phyloP scores from a whole-genome alignment of 2,888 invertebrate genomes.

The Dolomedes plantarius region DNA sequence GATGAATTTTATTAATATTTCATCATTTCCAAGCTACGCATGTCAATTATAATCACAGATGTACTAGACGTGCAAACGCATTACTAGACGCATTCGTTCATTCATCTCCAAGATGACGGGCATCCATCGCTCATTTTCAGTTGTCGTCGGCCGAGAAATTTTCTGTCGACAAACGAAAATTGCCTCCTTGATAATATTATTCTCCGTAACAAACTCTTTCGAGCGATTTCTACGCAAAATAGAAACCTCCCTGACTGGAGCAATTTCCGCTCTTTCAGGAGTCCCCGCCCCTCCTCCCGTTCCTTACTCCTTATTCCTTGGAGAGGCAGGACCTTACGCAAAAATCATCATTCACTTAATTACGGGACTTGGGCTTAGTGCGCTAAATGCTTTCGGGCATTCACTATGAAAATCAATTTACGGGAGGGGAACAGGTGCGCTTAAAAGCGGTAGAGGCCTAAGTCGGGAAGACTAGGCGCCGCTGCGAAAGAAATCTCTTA shows the following conservation, averaged over 20 bases:
- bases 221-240: slow-evolving; percentile 44
- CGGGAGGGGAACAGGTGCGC: slow-evolving; percentile 26
- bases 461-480: background rate
- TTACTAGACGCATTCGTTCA: too few species aligned
- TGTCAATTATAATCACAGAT: too few species aligned
- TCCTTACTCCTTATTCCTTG: slow-evolving; percentile 36
- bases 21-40: too few species aligned
- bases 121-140: background rate
- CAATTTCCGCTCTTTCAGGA: slow-evolving; percentile 56
- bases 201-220: slow-evolving; percentile 67
- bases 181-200: slow-evolving; percentile 70
- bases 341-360: slow-evolving; percentile 71
- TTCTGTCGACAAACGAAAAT: slow-evolving; percentile 46
- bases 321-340: slow-evolving; percentile 37
- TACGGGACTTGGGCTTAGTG: slow-evolving; percentile 46
- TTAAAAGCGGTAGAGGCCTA: background rate
- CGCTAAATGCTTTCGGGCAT: slow-evolving; percentile 51
- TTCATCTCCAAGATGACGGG: too few species aligned
- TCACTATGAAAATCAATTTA: slow-evolving; percentile 53
- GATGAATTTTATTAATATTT: too few species aligned
- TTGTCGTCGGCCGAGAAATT: slow-evolving; percentile 12
- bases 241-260: slow-evolving; percentile 58
- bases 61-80: too few species aligned
- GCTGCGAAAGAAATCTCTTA: too few species aligned
- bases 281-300: slow-evolving; percentile 4